Evolutionary conservation across 2,888 invertebrate genomes (phyloP).

Genomic region (Lasioglossum villosulum): DNA sequence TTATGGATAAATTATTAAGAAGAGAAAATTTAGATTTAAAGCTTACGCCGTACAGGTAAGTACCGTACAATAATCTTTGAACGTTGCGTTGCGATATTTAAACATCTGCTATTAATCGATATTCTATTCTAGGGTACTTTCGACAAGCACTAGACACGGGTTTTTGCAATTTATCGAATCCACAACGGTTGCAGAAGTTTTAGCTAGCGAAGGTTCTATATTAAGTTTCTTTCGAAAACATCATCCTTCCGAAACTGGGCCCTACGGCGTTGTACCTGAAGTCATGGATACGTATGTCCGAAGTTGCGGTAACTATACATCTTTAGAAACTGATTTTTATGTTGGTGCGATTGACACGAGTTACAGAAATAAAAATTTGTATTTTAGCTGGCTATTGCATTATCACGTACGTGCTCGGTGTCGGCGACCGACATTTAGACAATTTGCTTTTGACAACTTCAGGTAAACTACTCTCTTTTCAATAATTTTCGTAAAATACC

Average conservation of each 20-base stretch:
- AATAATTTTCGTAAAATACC: not conserved
- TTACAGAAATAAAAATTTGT: slow-evolving; percentile 4
- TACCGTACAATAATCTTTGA: no score
- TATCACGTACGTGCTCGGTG: slow-evolving; percentile 98
- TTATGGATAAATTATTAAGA: slow-evolving; percentile 98
- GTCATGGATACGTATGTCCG: slow-evolving; percentile 99
- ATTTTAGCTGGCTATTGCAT: slow-evolving; percentile 96
- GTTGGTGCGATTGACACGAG: not conserved
- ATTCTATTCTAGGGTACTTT: slow-evolving; percentile 89
- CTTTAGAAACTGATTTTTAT: not conserved
- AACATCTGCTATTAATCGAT: slow-evolving; percentile 18
- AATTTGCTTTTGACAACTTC: slow-evolving; percentile 96
- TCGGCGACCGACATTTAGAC: slow-evolving; percentile 98
- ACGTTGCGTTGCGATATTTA: not conserved
- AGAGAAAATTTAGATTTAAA: slow-evolving; percentile 98
- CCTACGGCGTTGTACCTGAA: slow-evolving; percentile 96
- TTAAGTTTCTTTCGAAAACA: slow-evolving; percentile 96
- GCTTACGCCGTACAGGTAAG: slow-evolving; percentile 93
- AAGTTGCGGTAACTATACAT: slow-evolving; percentile 89
- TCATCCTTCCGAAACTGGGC: slow-evolving; percentile 94
- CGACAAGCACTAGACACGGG: slow-evolving; percentile 98
- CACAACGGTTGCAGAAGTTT: slow-evolving; percentile 95
- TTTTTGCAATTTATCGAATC: slow-evolving; percentile 98
- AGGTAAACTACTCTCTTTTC: slow-evolving; percentile 86
- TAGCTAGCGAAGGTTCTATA: slow-evolving; percentile 94